phyloP scores from a whole-genome alignment of 1,140 invertebrate species.

The Gryon sp. region DNA sequence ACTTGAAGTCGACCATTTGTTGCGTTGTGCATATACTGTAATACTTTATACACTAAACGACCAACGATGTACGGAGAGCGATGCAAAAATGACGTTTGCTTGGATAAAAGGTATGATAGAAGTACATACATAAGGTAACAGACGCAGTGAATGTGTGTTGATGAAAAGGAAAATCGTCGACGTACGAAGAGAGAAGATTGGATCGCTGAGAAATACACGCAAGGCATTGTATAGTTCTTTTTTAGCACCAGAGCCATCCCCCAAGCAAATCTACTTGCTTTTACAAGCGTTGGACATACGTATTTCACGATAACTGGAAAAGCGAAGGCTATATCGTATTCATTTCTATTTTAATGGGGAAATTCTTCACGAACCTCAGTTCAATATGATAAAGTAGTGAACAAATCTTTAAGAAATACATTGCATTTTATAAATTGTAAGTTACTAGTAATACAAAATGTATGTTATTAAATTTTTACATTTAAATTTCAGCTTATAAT shows the following conservation, averaged over 20 bases:
- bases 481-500: too few species aligned
- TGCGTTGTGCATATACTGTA: conserved; percentile 15
- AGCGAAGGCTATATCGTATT: conserved; percentile 55
- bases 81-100: conserved; percentile 56
- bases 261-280: conserved; percentile 67
- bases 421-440: background rate
- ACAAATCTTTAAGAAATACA: conserved; percentile 29
- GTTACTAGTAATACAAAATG: too few species aligned
- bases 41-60: conserved; percentile 37
- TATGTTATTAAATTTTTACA: too few species aligned
- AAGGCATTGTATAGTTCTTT: conserved; percentile 44
- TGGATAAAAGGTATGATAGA: conserved; percentile 52
- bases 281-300: conserved; percentile 68
- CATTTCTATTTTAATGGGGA: conserved; percentile 49
- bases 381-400: conserved; percentile 53
- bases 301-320: conserved; percentile 67
- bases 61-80: conserved; percentile 37
- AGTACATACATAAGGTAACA: conserved; percentile 14
- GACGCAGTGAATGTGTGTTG: background rate
- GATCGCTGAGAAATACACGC: conserved; percentile 41
- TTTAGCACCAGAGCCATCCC: conserved; percentile 48
- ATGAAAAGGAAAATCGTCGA: conserved; percentile 35
- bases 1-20: conserved; percentile 35
- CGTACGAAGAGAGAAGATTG: background rate
- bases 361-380: conserved; percentile 59